Percentiles rank a stretch among this genome's conserved stretches.
These are phyloP conservation scores for Micrasema longulum DNA, from an alignment of 1,140 invertebrate genomes.

Conservation along the genomic window DNA sequence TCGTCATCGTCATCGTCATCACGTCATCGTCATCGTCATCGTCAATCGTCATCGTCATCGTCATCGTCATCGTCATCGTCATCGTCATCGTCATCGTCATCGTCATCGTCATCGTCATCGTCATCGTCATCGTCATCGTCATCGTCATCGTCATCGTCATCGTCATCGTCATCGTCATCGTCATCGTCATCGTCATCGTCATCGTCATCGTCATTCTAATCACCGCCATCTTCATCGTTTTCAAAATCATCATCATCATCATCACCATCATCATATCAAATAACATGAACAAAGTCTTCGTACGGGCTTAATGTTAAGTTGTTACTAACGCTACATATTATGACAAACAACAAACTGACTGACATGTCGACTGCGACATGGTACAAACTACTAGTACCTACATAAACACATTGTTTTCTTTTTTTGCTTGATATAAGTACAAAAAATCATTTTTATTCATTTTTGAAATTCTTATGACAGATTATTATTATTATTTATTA, in stretches of 20 bases:
- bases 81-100: not conserved
- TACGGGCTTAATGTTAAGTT: no score
- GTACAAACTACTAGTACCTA: no score
- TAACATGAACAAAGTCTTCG: no score
- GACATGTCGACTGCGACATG: no score
- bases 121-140: not conserved
- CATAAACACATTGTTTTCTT: no score
- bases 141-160: not conserved
- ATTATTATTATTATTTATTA: no score
- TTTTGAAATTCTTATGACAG: no score
- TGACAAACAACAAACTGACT: no score
- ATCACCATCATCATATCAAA: not conserved
- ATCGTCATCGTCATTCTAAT: not conserved
- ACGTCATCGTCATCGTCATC: conserved; percentile 11
- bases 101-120: not conserved
- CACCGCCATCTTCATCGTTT: not conserved
- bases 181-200: not conserved
- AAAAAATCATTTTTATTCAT: no score
- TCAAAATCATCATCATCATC: not conserved
- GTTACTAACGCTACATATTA: no score
- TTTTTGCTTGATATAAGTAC: no score
- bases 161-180: not conserved
- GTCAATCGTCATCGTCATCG: not conserved
- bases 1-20: not conserved
- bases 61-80: not conserved